Conservation (phyloP, 2,888 invertebrate genomes). For the Perizoma flavofasciatum region DNA sequence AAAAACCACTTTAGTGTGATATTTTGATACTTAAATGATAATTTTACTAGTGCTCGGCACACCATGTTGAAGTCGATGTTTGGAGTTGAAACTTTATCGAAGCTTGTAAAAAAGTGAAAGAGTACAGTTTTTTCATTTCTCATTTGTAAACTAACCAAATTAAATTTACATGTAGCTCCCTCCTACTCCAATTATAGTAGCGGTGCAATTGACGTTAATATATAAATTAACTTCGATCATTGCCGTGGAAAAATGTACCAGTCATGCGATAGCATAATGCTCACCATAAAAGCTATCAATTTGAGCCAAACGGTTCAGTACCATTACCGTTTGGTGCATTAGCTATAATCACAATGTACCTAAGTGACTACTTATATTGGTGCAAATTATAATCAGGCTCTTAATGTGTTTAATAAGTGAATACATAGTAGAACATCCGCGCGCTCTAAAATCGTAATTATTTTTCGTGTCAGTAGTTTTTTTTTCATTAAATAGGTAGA, state of each 20-base stretch:
- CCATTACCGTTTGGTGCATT: slow-evolving; percentile 49
- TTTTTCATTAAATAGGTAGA: not conserved
- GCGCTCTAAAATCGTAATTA: not conserved
- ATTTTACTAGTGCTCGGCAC: no score
- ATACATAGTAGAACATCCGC: slow-evolving; percentile 27
- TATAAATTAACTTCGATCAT: slow-evolving; percentile 41
- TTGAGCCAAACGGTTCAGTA: slow-evolving; percentile 55
- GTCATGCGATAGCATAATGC: slow-evolving; percentile 54
- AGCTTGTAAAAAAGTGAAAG: not conserved
- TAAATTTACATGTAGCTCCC: not conserved
- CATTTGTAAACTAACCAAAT: not conserved
- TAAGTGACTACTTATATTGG: slow-evolving; percentile 31
- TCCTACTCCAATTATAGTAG: slow-evolving; percentile 19
- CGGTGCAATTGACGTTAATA: slow-evolving; percentile 44
- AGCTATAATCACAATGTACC: slow-evolving; percentile 22
- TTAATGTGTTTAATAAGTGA: slow-evolving; percentile 20
- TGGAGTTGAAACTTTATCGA: no score
- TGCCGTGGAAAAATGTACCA: slow-evolving; percentile 45
- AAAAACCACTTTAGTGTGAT: no score
- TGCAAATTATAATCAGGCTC: slow-evolving; percentile 17
- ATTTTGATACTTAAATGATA: no score
- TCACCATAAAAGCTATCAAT: slow-evolving; percentile 50
- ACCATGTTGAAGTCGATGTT: no score
- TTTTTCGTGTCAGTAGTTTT: not conserved
- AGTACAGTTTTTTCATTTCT: not conserved